Conservation (phyloP, 2,797 vertebrate species). For the Ptychadena robeensis region DNA sequence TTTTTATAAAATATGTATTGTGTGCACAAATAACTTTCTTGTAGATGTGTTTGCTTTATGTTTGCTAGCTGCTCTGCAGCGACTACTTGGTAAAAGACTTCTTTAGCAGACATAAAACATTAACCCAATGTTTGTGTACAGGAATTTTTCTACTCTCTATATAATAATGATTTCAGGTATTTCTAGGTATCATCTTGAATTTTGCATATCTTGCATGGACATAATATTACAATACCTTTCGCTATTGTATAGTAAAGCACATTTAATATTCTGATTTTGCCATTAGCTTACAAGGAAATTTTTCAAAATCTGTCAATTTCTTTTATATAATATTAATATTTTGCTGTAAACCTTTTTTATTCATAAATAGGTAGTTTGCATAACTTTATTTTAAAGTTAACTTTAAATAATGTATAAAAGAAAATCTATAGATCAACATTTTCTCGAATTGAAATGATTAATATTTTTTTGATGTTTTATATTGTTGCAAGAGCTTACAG, state of each 20-base stretch:
- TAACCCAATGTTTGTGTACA: constrained; percentile 23
- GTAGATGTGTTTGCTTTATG: constrained; percentile 64
- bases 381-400: not conserved
- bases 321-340: not conserved
- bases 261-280: not conserved
- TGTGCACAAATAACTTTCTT: constrained; percentile 74
- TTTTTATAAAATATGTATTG: constrained; percentile 68
- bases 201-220: not conserved
- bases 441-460: not conserved
- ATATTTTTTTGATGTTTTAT: too few species aligned
- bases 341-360: not conserved
- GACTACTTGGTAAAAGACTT: not conserved
- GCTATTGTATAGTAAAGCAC: not conserved
- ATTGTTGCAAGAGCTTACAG: too few species aligned
- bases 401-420: too few species aligned
- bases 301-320: too few species aligned
- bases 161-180: not conserved
- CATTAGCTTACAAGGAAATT: too few species aligned
- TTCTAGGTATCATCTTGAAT: not conserved
- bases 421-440: not conserved
- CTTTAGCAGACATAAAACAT: not conserved
- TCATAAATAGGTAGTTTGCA: not conserved
- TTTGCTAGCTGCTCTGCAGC: constrained; percentile 70
- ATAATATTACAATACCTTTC: not conserved
- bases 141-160: not conserved